These are phyloP conservation scores for Portevinia maculata DNA, from an alignment of 2,888 invertebrate species.

Conservation along the genomic window DNA sequence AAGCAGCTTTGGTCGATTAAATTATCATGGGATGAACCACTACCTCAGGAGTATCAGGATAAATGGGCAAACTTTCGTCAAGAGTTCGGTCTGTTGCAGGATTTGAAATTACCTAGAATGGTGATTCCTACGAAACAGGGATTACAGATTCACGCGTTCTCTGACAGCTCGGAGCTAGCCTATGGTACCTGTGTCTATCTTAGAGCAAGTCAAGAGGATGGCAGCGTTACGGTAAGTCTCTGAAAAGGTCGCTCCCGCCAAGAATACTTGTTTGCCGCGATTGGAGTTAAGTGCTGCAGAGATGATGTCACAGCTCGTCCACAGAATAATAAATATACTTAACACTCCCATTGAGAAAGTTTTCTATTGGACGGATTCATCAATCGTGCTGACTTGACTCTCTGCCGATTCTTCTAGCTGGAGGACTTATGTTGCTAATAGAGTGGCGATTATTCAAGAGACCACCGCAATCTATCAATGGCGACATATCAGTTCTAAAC, in stretches of 20 bases:
- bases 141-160: conserved; percentile 49
- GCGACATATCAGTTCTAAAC: neutral
- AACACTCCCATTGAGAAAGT: neutral
- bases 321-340: neutral
- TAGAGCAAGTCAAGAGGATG: conserved; percentile 11
- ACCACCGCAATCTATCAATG: neutral
- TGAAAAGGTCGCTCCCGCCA: conserved; percentile 35
- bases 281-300: conserved; percentile 12
- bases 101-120: conserved; percentile 12
- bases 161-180: conserved; percentile 45
- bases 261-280: conserved; percentile 10
- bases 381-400: conserved; percentile 17
- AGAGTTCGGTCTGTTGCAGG: conserved; percentile 14
- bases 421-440: conserved; percentile 4
- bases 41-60: conserved; percentile 35
- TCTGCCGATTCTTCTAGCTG: too few species aligned
- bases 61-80: conserved; percentile 34
- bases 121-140: neutral
- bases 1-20: conserved; percentile 35
- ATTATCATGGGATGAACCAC: conserved; percentile 30
- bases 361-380: conserved; percentile 26
- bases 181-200: conserved; percentile 47
- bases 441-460: conserved; percentile 12
- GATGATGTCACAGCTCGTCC: conserved; percentile 28
- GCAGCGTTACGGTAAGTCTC: conserved; percentile 4